Evolutionary conservation across 2,113 vertebrate genomes (phyloP).

Genomic region (Diglossa brunneiventris): DNA sequence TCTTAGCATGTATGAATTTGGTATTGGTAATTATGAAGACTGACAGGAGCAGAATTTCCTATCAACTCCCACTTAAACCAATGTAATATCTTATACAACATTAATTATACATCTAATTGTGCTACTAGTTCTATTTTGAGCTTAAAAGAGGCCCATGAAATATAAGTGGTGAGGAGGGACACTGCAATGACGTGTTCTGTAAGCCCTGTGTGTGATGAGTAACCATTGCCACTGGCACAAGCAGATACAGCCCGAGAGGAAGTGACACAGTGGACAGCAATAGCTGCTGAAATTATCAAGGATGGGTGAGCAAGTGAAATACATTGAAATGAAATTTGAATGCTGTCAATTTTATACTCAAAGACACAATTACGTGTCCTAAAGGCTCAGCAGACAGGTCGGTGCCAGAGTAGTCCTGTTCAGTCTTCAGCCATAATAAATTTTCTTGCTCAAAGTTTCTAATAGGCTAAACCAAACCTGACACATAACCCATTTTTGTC

Average conservation of each 20-base stretch:
- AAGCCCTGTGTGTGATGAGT: constrained; percentile 48
- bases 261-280: constrained; percentile 75
- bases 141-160: constrained; percentile 27
- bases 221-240: constrained; percentile 67
- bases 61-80: background rate
- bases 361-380: constrained; percentile 58
- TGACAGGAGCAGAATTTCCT: background rate
- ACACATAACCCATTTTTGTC: background rate
- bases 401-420: constrained; percentile 44
- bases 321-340: constrained; percentile 63
- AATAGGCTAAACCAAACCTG: background rate
- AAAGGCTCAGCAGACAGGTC: constrained; percentile 58
- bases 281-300: constrained; percentile 73
- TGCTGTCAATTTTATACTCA: constrained; percentile 45
- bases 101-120: background rate
- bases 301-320: constrained; percentile 60
- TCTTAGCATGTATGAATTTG: accelerated
- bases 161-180: constrained; percentile 36
- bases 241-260: constrained; percentile 74
- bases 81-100: background rate
- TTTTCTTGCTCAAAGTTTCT: background rate
- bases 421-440: constrained; percentile 43
- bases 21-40: background rate
- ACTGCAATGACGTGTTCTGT: background rate
- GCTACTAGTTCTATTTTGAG: constrained; percentile 24